Evolutionary conservation across 2,113 vertebrate genomes (phyloP), one percentile per base, ranked within the genome.

Genomic region (Lipophrys pholis): DNA sequence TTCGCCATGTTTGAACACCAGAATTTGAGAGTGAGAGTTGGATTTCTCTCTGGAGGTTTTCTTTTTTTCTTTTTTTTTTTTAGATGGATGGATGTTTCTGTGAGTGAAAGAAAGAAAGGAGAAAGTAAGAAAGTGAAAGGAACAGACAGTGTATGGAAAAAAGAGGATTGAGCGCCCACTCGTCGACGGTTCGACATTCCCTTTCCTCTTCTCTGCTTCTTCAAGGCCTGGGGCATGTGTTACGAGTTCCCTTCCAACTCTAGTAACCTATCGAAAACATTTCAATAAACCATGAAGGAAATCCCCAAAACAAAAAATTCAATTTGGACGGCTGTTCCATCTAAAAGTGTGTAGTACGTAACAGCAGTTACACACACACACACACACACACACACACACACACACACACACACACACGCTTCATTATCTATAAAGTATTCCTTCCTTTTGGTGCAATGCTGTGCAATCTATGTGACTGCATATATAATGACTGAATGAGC

Each of bases 401-500:
- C 49, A 60, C 72, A 61, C 67, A 49, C 63, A 78, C 10, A 46
- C n/a, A 60, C 50, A 63, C 49, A 55, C 50, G 53, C 52, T 50
- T 56, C 15, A 73, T 67, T 69, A 67, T 76, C 10, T 52, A 40
- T 76, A 71, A 57, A 73, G 8, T 40, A 52, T 11, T 46, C 43
- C 42, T 42, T 60, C 35, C 55, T 61, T 16, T 30, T 36, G 41
- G 30, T 10, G 5, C 52, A 54, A 42, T 40, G 8, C 51, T 60
- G 42, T 64, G 51, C 2, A 10, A 42, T 64, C 45, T 76, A 45
- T 81, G 46, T 71, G 55, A 81, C 82, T 74, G 72, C 77, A 80
- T 87, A 59, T 73, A 77, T 80, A 72, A 86, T 89, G 80, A 71
- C 45, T 74, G 52, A 80, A 69, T 59, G 70, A 76, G 67, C 78